Evolutionary conservation across 2,888 invertebrate genomes (phyloP).

Genomic region (Toxonevra muliebris): DNA sequence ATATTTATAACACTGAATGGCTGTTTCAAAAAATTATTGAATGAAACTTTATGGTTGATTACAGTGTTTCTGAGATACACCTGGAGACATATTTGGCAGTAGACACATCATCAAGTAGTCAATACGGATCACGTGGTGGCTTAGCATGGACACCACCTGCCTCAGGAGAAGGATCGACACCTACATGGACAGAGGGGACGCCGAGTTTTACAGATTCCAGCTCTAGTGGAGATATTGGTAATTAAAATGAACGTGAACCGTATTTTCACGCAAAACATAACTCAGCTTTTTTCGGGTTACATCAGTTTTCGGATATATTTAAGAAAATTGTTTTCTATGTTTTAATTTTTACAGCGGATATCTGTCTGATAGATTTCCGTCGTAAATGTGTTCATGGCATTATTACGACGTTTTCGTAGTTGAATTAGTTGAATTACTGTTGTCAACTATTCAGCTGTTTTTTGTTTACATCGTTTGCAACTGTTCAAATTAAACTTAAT

Average conservation of each 20-base stretch:
- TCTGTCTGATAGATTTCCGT: too few relatives aligned
- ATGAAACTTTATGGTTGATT: constrained; percentile 22
- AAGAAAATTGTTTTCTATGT: too few relatives aligned
- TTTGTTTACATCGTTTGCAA: too few relatives aligned
- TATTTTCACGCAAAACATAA: background rate
- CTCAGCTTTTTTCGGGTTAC: background rate
- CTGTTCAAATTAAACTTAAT: too few relatives aligned
- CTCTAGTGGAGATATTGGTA: constrained; percentile 85
- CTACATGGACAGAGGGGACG: constrained; percentile 99
- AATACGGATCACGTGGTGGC: constrained; percentile 67
- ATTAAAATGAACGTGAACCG: constrained; percentile 38
- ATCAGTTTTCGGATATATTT: too few relatives aligned
- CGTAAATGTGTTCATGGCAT: too few relatives aligned
- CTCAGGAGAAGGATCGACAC: constrained; percentile 89
- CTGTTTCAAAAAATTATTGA: background rate
- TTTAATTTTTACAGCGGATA: too few relatives aligned
- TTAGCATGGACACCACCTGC: constrained; percentile 82
- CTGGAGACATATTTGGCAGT: constrained; percentile 70
- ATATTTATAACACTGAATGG: too few relatives aligned
- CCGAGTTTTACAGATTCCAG: constrained; percentile 98
- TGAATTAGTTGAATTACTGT: too few relatives aligned
- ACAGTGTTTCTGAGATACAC: constrained; percentile 77
- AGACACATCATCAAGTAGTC: constrained; percentile 66
- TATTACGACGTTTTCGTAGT: too few relatives aligned
- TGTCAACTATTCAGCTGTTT: too few relatives aligned